Percentiles rank a stretch among this genome's conserved stretches.
These are phyloP conservation scores for Pardosa pseudoannulata DNA, from an alignment of 2,888 invertebrate genomes.

Conservation along the genomic window DNA sequence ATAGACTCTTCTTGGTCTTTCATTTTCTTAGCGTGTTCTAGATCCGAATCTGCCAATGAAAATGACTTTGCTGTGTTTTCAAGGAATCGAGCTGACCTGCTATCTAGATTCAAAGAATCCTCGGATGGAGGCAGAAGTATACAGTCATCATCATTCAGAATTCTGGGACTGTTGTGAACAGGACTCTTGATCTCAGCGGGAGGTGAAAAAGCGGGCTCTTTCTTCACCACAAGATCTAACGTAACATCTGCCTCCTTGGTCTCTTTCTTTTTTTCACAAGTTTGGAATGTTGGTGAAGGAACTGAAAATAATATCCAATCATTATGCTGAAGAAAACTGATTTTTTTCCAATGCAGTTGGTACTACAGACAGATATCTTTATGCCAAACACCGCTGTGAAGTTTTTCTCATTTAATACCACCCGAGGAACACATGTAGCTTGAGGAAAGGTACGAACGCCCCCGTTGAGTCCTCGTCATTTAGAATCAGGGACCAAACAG, in stretches of 20 bases:
- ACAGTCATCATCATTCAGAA: neutral
- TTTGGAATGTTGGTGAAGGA: slow-evolving; percentile 37
- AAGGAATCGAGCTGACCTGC: neutral
- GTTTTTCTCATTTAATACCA: no score
- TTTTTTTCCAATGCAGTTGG: no score
- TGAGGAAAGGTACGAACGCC: no score
- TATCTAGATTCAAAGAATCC: neutral
- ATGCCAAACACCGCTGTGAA: no score
- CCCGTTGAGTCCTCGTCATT: no score
- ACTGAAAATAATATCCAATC: slow-evolving; percentile 15
- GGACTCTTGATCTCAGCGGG: neutral
- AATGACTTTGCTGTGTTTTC: neutral
- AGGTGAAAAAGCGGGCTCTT: neutral
- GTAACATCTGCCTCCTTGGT: neutral
- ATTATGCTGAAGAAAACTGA: no score
- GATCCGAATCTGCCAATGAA: neutral
- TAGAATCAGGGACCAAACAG: no score
- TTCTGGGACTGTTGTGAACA: neutral
- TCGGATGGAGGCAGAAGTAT: neutral
- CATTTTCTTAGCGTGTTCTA: neutral
- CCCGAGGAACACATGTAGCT: no score
- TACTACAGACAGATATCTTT: no score
- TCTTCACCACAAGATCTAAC: neutral
- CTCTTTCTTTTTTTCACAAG: neutral
- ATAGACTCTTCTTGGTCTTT: slow-evolving; percentile 50